A percentile compares a stretch with the other conserved stretches of the same genome.
Conservation (phyloP, 2,797 vertebrate genomes). For the Mormyrops boulengeri region DNA sequence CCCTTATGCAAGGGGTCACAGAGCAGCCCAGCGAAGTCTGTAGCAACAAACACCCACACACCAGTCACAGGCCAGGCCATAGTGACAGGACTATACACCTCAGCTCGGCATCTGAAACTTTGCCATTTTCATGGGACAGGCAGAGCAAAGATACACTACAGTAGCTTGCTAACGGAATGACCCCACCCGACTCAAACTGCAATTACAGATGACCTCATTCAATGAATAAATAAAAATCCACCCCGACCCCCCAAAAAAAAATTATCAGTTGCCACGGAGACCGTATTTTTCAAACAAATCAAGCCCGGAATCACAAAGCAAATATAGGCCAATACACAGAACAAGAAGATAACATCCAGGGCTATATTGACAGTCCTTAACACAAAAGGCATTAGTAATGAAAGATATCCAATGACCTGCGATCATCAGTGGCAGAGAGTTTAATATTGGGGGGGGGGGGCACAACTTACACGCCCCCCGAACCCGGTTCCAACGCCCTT, state of each 20-base stretch:
- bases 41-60: neutral
- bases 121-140: neutral
- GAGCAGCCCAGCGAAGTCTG: neutral
- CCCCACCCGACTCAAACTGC: neutral
- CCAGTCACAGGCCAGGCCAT: neutral
- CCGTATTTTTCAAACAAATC: neutral
- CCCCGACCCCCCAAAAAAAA: neutral
- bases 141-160: neutral
- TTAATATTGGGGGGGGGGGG: neutral
- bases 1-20: neutral
- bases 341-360: neutral
- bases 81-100: neutral
- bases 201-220: neutral
- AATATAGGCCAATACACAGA: neutral
- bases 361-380: neutral
- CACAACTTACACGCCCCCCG: neutral
- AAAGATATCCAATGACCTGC: neutral
- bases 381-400: neutral
- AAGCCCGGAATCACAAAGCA: neutral
- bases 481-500: neutral
- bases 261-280: neutral
- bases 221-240: neutral
- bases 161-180: neutral
- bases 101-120: neutral
- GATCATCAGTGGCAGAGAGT: neutral